Percentiles rank a stretch among this genome's conserved stretches.
Evolutionary conservation across 2,113 vertebrate species (phyloP).

Genomic region (Monopterus albus): DNA sequence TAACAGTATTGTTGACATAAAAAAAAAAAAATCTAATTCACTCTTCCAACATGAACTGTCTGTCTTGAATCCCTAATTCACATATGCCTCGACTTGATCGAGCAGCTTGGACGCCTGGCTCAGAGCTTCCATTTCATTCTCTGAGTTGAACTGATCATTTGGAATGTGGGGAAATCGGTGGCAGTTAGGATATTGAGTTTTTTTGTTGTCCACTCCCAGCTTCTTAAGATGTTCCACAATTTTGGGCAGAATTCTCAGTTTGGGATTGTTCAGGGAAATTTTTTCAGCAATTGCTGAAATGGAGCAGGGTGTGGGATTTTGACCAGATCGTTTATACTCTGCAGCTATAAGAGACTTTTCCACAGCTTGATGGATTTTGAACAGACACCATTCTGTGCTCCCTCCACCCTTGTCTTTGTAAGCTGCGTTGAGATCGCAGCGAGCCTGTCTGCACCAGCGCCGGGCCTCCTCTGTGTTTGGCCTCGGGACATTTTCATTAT

Average conservation of each 20-base stretch:
- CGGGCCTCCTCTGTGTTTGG: slow-evolving; percentile 78
- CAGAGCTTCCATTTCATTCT: slow-evolving; percentile 67
- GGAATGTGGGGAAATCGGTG: slow-evolving; percentile 80
- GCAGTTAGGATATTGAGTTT: slow-evolving; percentile 83
- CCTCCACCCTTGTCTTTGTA: slow-evolving; percentile 50
- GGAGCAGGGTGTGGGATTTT: slow-evolving; percentile 31
- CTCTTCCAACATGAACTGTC: no score
- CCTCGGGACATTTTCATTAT: slow-evolving; percentile 56
- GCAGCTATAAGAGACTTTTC: slow-evolving; percentile 84
- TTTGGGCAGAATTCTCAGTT: slow-evolving; percentile 62
- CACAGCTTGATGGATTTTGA: slow-evolving; percentile 84
- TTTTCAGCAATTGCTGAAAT: slow-evolving; percentile 66
- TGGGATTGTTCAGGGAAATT: slow-evolving; percentile 55
- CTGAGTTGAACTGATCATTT: slow-evolving; percentile 68
- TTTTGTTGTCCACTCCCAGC: slow-evolving; percentile 79
- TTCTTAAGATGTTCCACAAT: slow-evolving; percentile 63
- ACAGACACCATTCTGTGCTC: slow-evolving; percentile 84
- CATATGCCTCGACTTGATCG: slow-evolving; percentile 59
- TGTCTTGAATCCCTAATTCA: slow-evolving; percentile 46
- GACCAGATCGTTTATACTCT: slow-evolving; percentile 69
- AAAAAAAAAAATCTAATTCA: no score
- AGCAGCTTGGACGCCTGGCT: slow-evolving; percentile 71
- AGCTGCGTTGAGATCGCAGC: slow-evolving; percentile 81
- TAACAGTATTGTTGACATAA: no score
- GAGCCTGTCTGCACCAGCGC: slow-evolving; percentile 84